A percentile compares a stretch with the other conserved stretches of the same genome.
These are phyloP conservation scores for Drosophila insularis DNA, from an alignment of 1,140 invertebrate genomes.

Conservation along the genomic window DNA sequence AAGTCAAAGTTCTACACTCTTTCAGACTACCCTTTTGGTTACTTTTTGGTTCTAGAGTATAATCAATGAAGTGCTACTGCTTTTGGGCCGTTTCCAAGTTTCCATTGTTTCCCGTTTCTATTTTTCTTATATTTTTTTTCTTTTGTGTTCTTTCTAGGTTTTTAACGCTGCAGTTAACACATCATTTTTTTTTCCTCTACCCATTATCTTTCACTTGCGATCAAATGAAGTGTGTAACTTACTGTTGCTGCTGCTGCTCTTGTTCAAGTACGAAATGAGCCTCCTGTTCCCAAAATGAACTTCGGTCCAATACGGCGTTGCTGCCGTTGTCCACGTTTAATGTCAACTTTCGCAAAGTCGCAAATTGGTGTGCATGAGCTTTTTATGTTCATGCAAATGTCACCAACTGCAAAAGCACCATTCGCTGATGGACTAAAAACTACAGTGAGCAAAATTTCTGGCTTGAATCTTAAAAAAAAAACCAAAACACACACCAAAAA, in stretches of 20 bases:
- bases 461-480: not conserved
- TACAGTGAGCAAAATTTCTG: conserved; percentile 11
- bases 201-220: conserved; percentile 76
- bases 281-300: conserved; percentile 9
- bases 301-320: conserved; percentile 9
- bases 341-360: conserved; percentile 76
- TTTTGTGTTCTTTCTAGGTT: conserved; percentile 34
- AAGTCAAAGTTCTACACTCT: not conserved
- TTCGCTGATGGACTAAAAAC: conserved; percentile 52
- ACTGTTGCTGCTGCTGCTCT: conserved; percentile 2
- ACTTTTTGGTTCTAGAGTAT: not conserved
- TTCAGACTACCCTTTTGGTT: too few species aligned
- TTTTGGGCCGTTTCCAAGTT: conserved; percentile 1
- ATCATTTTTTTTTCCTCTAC: conserved; percentile 61
- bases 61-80: not conserved
- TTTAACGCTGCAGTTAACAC: conserved; percentile 76
- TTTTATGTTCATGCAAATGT: conserved; percentile 81
- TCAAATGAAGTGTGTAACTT: conserved; percentile 78
- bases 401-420: conserved; percentile 64
- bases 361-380: conserved; percentile 81
- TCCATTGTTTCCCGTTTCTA: conserved; percentile 23
- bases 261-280: conserved; percentile 20
- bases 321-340: conserved; percentile 72
- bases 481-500: not conserved
- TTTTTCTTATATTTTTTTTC: conserved; percentile 16